phyloP scores from a whole-genome alignment of 2,113 vertebrate species.

The Otis tarda region DNA sequence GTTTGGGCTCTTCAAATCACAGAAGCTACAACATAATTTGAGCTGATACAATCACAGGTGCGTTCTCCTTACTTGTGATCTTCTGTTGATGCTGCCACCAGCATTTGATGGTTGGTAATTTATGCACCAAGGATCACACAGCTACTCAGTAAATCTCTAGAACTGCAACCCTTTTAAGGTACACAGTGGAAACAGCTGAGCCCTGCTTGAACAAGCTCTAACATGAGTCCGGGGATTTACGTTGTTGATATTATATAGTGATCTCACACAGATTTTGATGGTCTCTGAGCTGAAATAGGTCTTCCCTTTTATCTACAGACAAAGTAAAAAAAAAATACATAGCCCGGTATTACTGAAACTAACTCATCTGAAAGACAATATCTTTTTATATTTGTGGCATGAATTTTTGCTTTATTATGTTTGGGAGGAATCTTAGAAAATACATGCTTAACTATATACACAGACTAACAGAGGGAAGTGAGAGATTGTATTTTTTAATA shows the following conservation, averaged over 20 bases:
- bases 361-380: background rate
- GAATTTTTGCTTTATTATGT: background rate
- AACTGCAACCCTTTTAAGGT: background rate
- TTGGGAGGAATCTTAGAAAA: background rate
- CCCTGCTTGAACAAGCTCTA: background rate
- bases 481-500: background rate
- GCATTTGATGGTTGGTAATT: background rate
- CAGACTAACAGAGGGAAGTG: background rate
- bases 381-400: background rate
- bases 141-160: background rate
- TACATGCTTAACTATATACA: background rate
- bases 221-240: background rate
- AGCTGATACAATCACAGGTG: background rate
- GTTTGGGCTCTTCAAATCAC: background rate
- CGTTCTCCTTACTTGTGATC: background rate
- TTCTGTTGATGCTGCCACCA: background rate
- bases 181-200: background rate
- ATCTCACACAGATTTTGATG: background rate
- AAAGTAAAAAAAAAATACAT: background rate
- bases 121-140: background rate
- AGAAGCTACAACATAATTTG: background rate
- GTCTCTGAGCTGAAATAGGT: background rate
- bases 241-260: background rate
- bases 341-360: background rate
- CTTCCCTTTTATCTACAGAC: background rate